Evolutionary conservation across 2,888 invertebrate species (phyloP).

Genomic region (Holacanthella duospinosa): DNA sequence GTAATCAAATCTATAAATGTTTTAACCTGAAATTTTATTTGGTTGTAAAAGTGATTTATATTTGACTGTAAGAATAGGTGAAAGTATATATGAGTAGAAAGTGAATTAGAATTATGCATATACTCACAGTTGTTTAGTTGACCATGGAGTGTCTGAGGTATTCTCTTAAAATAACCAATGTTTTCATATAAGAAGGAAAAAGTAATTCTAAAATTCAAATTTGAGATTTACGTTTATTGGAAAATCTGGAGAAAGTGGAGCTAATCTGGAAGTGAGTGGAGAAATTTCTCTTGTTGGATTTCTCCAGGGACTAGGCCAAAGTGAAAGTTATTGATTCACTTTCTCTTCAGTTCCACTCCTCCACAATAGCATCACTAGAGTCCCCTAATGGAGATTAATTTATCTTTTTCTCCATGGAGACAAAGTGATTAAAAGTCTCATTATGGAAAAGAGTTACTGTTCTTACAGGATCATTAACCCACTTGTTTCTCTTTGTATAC

Average conservation of each 20-base stretch:
- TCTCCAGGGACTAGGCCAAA: conserved; percentile 34
- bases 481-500: conserved; percentile 11
- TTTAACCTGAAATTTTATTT: no score
- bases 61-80: no score
- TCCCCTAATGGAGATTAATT: background rate
- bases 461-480: no score
- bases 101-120: conserved; percentile 2
- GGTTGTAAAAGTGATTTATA: no score
- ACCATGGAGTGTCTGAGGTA: background rate
- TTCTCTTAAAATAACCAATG: no score
- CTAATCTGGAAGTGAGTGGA: background rate
- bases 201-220: no score
- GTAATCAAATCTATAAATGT: no score
- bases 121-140: background rate
- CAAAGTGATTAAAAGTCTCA: background rate
- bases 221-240: no score
- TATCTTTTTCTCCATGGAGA: background rate
- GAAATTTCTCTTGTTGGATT: conserved; percentile 27
- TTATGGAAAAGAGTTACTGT: no score
- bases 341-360: conserved; percentile 21
- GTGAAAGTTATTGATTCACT: conserved; percentile 28
- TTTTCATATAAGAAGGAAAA: no score
- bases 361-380: no score
- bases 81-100: no score
- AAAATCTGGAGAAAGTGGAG: background rate